Conservation (phyloP, 35 echinoderm and acorn worm species). For the Heliocidaris erythrogramma region DNA sequence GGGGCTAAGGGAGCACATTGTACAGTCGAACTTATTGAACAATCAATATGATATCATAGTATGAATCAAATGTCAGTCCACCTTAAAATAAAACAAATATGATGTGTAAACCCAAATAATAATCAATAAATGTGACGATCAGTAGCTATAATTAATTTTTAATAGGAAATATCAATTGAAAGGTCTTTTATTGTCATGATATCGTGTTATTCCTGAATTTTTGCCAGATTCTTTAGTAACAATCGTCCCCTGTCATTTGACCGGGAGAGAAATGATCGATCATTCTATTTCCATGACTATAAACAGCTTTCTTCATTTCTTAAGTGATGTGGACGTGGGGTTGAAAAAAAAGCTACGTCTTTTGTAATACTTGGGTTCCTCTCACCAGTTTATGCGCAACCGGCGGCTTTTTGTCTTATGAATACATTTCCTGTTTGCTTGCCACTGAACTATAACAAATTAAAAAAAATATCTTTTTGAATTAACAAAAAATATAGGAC, state of each 20-base stretch:
- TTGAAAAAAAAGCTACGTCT: not conserved
- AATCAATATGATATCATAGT: not conserved
- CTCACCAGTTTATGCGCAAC: not conserved
- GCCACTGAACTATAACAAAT: too few species aligned
- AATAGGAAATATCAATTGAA: not conserved
- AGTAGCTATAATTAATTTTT: not conserved
- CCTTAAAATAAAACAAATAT: too few species aligned
- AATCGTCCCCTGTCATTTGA: not conserved
- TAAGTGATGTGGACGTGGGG: not conserved
- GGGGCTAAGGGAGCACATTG: not conserved
- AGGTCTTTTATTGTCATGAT: not conserved
- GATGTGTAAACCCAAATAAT: too few species aligned
- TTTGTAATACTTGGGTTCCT: not conserved
- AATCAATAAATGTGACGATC: not conserved
- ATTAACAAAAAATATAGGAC: too few species aligned
- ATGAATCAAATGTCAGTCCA: too few species aligned
- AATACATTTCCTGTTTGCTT: too few species aligned
- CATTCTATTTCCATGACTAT: not conserved
- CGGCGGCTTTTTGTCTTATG: not conserved
- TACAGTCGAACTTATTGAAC: not conserved
- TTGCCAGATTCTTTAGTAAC: not conserved
- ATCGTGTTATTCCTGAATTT: not conserved
- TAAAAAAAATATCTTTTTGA: too few species aligned
- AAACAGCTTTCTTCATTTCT: not conserved
- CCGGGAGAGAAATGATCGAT: not conserved